Conservation (phyloP, 2,888 invertebrate species). For the Scaptodrosophila latifasciaeformis region DNA sequence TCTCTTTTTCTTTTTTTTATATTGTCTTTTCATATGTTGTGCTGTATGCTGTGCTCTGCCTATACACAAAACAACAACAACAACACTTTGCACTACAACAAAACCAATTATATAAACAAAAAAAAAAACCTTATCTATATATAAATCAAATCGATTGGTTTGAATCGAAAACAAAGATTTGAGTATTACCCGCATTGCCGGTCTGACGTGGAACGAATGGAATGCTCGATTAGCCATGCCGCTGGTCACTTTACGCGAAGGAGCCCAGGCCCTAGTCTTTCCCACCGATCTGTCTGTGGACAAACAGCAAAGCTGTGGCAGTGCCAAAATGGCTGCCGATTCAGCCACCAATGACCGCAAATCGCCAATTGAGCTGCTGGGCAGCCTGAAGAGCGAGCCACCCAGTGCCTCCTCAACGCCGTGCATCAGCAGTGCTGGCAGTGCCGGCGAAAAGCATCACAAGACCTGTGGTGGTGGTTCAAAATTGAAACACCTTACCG, state of each 20-base stretch:
- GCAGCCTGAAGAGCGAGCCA: slow-evolving; percentile 42
- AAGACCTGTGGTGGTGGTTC: slow-evolving; percentile 43
- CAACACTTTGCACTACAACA: slow-evolving; percentile 17
- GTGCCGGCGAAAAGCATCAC: slow-evolving; percentile 36
- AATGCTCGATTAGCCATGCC: slow-evolving; percentile 85
- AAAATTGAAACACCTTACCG: slow-evolving; percentile 67
- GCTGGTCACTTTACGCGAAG: slow-evolving; percentile 79
- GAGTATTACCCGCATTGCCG: slow-evolving; percentile 82
- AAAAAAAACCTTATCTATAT: slow-evolving; percentile 2
- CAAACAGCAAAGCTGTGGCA: slow-evolving; percentile 46
- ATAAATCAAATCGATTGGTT: slow-evolving; percentile 5
- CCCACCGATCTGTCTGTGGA: slow-evolving; percentile 74
- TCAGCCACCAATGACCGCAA: slow-evolving; percentile 50
- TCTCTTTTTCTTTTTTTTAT: slow-evolving; percentile 56
- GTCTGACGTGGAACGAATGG: slow-evolving; percentile 84
- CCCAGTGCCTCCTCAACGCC: slow-evolving; percentile 57
- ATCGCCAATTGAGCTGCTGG: slow-evolving; percentile 46
- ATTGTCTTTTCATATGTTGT: slow-evolving; percentile 69
- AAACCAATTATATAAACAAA: slow-evolving; percentile 26
- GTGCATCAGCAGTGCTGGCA: slow-evolving; percentile 17
- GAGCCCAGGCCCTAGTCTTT: slow-evolving; percentile 74
- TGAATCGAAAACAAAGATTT: slow-evolving; percentile 77
- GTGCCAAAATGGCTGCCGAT: slow-evolving; percentile 17
- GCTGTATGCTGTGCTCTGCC: slow-evolving; percentile 42
- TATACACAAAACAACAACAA: slow-evolving; percentile 17